Conservation (phyloP, 2,113 vertebrate genomes). For the Sylvia atricapilla region DNA sequence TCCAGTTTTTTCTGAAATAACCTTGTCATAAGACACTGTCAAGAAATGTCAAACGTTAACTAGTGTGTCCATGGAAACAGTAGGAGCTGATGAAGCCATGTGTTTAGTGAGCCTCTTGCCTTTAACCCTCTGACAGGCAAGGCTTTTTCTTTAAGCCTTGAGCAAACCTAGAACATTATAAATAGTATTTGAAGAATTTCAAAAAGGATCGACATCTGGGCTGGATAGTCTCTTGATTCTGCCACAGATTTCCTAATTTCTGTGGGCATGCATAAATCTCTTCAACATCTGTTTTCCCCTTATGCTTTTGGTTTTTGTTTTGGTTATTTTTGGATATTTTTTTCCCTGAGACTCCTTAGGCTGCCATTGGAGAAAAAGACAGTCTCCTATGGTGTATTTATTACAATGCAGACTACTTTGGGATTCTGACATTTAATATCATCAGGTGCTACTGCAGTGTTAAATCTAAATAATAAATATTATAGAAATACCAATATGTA, state of each 20-base stretch:
- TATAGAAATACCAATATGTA: neutral
- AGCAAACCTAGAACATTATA: neutral
- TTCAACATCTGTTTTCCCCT: neutral
- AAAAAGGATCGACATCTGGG: neutral
- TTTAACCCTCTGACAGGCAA: neutral
- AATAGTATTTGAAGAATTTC: neutral
- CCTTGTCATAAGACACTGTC: neutral
- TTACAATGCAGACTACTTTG: neutral
- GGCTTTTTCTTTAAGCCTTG: neutral
- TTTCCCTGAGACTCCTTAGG: neutral
- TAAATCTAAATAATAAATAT: neutral
- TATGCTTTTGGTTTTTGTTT: no score
- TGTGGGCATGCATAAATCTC: neutral
- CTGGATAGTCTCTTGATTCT: neutral
- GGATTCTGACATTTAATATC: neutral
- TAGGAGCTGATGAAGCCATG: neutral
- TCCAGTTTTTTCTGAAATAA: neutral
- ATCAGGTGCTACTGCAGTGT: neutral
- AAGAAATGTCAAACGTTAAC: neutral
- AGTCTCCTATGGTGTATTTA: neutral
- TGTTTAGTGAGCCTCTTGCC: neutral
- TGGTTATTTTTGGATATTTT: neutral
- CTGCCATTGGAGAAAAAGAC: neutral
- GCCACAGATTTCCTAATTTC: neutral
- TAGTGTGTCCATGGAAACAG: constrained; percentile 41